Evolutionary conservation across 2,888 invertebrate genomes (phyloP), one percentile per base, ranked within the genome.

Genomic region (Drosophila rubida): DNA sequence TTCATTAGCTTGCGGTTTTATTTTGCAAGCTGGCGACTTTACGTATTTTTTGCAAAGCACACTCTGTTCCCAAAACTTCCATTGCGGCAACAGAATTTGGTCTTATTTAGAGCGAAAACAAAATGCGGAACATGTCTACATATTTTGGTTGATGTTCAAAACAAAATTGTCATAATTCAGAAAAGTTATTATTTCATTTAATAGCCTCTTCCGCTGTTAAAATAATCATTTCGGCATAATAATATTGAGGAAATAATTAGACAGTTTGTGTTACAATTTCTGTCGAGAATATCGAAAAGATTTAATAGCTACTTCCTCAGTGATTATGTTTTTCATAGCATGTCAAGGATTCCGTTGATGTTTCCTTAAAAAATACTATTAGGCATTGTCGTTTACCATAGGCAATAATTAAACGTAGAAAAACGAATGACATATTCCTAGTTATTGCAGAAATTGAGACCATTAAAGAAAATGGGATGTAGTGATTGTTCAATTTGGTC

Each of bases 1-100:
- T 86, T 88, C 77, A 87, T 87, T 84, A 84, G 83, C 69, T 78
- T 77, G 88, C 48, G 88, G 88, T 74, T 85, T 75, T 55, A 35
- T 27, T 30, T 44, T 41, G 45, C 66, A 54, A 55, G 57, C 49
- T 50, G 14, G 37, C 50, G 32, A 41, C 41, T 59, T 67, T 27
- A 35, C 16, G 45, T 48, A n/a, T 60, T 27, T 8, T 32, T n/a
- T 32, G 4, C 7, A 3, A 37, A 30, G 16, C 61, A 60, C 9
- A 3, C 9, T 27, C 27, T 11, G 11, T 9, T 4, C 27, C 32
- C 32, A 4, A 4, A 30, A n/a, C 32, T 32, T 49, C 9, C 5
- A 49, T 23, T 30, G 14, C 8, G 22, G 3, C 1, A 19, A 19
- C 19, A 19, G 19, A 19, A 19, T 19, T 19, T 3, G 19, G 3